These are phyloP conservation scores for Perdita meconis DNA, from an alignment of 2,888 invertebrate genomes.

Conservation along the genomic window DNA sequence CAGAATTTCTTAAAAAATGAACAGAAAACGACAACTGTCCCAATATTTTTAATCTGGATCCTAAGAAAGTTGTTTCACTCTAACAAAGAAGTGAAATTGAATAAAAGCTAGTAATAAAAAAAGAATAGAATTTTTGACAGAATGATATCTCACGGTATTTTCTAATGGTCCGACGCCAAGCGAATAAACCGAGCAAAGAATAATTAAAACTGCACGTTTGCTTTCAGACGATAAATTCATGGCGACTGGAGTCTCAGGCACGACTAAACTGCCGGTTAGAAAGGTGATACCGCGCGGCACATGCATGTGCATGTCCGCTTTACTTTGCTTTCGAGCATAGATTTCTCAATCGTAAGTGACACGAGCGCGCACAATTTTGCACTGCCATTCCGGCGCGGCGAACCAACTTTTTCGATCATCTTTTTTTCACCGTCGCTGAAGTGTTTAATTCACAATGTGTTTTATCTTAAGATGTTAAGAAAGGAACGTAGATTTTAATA, in stretches of 20 bases:
- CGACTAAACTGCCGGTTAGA: conserved; percentile 73
- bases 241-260: conserved; percentile 43
- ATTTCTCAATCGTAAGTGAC: conserved; percentile 74
- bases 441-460: too few relatives aligned
- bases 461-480: too few relatives aligned
- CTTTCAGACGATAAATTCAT: conserved; percentile 26
- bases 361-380: conserved; percentile 73
- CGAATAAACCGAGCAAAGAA: not conserved
- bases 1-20: too few relatives aligned
- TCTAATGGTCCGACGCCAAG: not conserved
- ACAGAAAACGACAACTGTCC: too few relatives aligned
- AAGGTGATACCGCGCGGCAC: conserved; percentile 73
- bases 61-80: too few relatives aligned
- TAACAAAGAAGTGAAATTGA: too few relatives aligned
- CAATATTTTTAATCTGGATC: too few relatives aligned
- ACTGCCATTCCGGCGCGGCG: conserved; percentile 60
- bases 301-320: conserved; percentile 42
- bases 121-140: too few relatives aligned
- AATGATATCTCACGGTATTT: too few relatives aligned
- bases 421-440: not conserved
- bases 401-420: conserved; percentile 21
- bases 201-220: not conserved
- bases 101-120: too few relatives aligned
- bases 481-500: too few relatives aligned
- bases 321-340: conserved; percentile 69